These are phyloP conservation scores for Etheostoma perlongum DNA, from an alignment of 2,797 vertebrate genomes.

Conservation along the genomic window DNA sequence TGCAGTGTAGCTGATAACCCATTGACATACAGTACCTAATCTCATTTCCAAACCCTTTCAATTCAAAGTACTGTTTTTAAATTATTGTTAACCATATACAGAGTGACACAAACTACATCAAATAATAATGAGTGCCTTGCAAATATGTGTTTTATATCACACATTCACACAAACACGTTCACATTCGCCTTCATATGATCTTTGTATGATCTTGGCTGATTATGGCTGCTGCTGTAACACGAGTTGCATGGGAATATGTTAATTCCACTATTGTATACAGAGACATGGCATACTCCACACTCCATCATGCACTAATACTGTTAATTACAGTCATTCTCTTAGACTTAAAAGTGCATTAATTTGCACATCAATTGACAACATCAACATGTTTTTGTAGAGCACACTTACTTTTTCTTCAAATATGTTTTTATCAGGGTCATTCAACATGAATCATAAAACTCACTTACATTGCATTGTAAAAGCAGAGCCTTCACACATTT, in stretches of 20 bases:
- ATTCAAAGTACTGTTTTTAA: neutral
- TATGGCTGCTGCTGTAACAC: no score
- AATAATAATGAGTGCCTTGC: neutral
- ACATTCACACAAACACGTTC: neutral
- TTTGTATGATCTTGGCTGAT: neutral
- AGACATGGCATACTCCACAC: no score
- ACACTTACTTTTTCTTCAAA: constrained; percentile 44
- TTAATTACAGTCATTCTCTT: constrained; percentile 20
- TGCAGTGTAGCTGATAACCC: neutral
- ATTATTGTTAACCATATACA: neutral
- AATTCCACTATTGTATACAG: no score
- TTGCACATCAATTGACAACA: neutral
- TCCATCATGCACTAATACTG: neutral
- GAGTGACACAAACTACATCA: neutral
- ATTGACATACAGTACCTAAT: neutral
- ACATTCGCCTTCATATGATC: neutral
- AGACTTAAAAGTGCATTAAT: neutral
- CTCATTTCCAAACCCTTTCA: neutral
- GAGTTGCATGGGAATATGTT: no score
- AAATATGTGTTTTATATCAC: neutral
- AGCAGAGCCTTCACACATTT: constrained; percentile 11
- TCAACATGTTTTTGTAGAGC: neutral
- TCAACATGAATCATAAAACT: constrained; percentile 17
- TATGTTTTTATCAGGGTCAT: constrained; percentile 29
- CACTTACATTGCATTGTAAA: constrained; percentile 4